These are phyloP conservation scores for Drosophila quinaria DNA, from an alignment of 2,888 invertebrate genomes.

Conservation along the genomic window DNA sequence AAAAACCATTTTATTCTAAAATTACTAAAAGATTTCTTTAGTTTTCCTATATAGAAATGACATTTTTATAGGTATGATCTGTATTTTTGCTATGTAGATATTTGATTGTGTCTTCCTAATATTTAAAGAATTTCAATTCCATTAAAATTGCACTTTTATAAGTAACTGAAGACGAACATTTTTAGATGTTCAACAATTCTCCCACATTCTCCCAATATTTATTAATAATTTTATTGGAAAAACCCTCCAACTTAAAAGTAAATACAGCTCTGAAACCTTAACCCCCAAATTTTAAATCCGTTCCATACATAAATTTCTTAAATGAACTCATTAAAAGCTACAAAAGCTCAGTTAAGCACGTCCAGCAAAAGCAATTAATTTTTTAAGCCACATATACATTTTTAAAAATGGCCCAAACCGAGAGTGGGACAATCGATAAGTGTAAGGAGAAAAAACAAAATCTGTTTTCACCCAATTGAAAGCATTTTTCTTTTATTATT, in stretches of 20 bases:
- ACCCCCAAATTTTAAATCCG: neutral
- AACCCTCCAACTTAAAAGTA: neutral
- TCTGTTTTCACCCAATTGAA: slow-evolving; percentile 47
- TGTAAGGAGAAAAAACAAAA: neutral
- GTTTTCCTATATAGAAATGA: neutral
- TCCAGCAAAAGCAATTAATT: slow-evolving; percentile 9
- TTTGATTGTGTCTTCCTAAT: neutral
- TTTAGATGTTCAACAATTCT: too few relatives aligned
- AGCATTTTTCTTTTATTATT: slow-evolving; percentile 49
- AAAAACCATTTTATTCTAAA: neutral
- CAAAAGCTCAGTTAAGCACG: neutral
- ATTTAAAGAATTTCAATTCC: neutral
- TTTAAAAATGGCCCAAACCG: neutral
- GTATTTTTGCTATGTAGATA: neutral
- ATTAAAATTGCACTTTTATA: neutral
- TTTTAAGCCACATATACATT: slow-evolving; percentile 9
- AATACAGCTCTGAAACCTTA: neutral
- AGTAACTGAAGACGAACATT: neutral
- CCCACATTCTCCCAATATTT: neutral
- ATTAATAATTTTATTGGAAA: neutral
- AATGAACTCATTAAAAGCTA: neutral
- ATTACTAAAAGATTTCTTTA: neutral
- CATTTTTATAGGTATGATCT: neutral
- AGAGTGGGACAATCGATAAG: slow-evolving; percentile 31
- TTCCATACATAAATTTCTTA: neutral